A percentile compares a stretch with the other conserved stretches of the same genome.
phyloP scores from a whole-genome alignment of 1,140 invertebrate genomes.

The Meteorus sp. region DNA sequence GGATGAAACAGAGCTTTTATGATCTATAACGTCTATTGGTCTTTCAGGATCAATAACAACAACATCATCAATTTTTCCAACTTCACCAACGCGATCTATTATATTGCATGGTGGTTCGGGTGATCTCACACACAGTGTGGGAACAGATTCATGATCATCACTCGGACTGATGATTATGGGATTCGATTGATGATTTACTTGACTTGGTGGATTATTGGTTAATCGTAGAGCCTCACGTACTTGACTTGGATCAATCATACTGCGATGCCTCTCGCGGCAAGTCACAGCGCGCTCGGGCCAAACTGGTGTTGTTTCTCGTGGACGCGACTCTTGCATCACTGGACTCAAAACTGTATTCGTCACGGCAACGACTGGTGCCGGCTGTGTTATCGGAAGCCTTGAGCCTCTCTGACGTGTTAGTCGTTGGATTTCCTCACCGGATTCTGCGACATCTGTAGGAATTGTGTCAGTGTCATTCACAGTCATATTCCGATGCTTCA shows the following conservation, averaged over 20 bases:
- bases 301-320: conserved; percentile 43
- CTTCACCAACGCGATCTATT: conserved; percentile 3
- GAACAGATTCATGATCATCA: conserved; percentile 15
- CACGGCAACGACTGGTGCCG: conserved; percentile 52
- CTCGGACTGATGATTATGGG: not conserved
- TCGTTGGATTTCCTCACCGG: conserved; percentile 55
- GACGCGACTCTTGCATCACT: conserved; percentile 56
- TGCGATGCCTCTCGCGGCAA: conserved; percentile 54
- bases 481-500: conserved; percentile 44
- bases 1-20: conserved; percentile 7
- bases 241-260: conserved; percentile 60
- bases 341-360: conserved; percentile 57
- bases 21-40: not conserved
- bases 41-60: not conserved
- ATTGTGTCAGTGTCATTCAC: conserved; percentile 46
- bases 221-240: conserved; percentile 48
- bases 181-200: conserved; percentile 35
- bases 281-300: conserved; percentile 48
- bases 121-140: conserved; percentile 16
- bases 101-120: not conserved
- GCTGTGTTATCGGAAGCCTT: conserved; percentile 48
- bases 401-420: conserved; percentile 42
- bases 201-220: conserved; percentile 47
- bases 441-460: conserved; percentile 51
- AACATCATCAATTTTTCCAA: not conserved